phyloP scores from a whole-genome alignment of 2,888 invertebrate genomes.

The Danaus chrysippus region DNA sequence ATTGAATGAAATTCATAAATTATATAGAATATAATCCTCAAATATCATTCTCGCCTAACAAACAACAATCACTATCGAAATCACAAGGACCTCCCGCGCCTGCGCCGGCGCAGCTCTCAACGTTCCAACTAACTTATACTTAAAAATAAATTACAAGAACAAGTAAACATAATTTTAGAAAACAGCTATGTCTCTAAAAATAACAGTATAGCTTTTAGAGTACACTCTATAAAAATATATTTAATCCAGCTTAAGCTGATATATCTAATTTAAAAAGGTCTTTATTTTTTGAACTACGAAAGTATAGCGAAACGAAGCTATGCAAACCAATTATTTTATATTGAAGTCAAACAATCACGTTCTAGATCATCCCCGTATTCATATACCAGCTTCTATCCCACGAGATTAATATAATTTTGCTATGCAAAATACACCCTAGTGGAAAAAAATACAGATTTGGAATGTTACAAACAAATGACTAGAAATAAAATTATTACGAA shows the following conservation, averaged over 20 bases:
- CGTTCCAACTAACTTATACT: slow-evolving; percentile 29
- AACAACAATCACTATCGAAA: slow-evolving; percentile 73
- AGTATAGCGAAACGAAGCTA: slow-evolving; percentile 57
- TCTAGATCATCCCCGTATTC: slow-evolving; percentile 52
- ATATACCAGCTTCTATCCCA: slow-evolving; percentile 52
- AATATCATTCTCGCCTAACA: slow-evolving; percentile 74
- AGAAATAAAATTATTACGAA: slow-evolving; percentile 55
- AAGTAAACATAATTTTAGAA: slow-evolving; percentile 47
- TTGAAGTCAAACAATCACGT: slow-evolving; percentile 37
- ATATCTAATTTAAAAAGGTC: slow-evolving; percentile 69
- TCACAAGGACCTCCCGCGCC: slow-evolving; percentile 50
- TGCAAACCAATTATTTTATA: slow-evolving; percentile 41
- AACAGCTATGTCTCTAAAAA: slow-evolving; percentile 74
- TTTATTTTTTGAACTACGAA: slow-evolving; percentile 56
- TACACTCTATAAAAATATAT: slow-evolving; percentile 77
- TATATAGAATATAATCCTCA: slow-evolving; percentile 72
- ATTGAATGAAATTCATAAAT: slow-evolving; percentile 76
- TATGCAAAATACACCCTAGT: slow-evolving; percentile 74
- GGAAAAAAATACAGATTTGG: slow-evolving; percentile 67
- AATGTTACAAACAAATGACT: slow-evolving; percentile 74
- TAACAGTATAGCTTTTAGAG: slow-evolving; percentile 74
- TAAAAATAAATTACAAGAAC: slow-evolving; percentile 53
- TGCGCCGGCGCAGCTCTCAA: slow-evolving; percentile 25
- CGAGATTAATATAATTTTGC: slow-evolving; percentile 73
- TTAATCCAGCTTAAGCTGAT: slow-evolving; percentile 67